A percentile compares a stretch with the other conserved stretches of the same genome.
phyloP scores from a whole-genome alignment of 2,797 vertebrate species.

The Myotis planiceps region DNA sequence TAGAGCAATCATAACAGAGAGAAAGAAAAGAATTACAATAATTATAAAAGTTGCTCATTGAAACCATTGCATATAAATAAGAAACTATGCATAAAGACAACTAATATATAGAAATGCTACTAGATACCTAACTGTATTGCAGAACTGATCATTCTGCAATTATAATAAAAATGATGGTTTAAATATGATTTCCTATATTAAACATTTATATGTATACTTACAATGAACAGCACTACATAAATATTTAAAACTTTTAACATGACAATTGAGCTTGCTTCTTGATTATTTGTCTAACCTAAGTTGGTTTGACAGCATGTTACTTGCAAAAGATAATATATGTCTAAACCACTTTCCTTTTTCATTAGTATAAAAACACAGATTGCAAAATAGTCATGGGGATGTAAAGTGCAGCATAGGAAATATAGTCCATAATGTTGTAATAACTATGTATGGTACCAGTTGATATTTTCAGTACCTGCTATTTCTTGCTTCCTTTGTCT shows the following conservation, averaged over 20 bases:
- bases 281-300: neutral
- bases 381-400: neutral
- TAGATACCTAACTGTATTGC: neutral
- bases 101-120: neutral
- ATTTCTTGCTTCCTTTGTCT: too few relatives aligned
- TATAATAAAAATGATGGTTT: neutral
- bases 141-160: neutral
- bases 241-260: slow-evolving; percentile 21
- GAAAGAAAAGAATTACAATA: neutral
- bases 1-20: neutral
- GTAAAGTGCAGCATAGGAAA: too few relatives aligned
- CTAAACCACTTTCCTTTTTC: neutral
- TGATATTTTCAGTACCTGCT: too few relatives aligned
- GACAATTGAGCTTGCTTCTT: neutral
- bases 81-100: neutral
- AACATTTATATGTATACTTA: neutral
- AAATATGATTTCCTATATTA: neutral
- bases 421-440: neutral
- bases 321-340: neutral
- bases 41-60: neutral
- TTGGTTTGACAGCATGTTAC: neutral
- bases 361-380: neutral
- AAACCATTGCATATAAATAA: neutral
- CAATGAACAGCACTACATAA: neutral
- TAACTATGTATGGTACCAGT: neutral